A percentile compares a stretch with the other conserved stretches of the same genome.
Conservation (phyloP, 2,113 vertebrate species). For the Leptodactylus fuscus region DNA sequence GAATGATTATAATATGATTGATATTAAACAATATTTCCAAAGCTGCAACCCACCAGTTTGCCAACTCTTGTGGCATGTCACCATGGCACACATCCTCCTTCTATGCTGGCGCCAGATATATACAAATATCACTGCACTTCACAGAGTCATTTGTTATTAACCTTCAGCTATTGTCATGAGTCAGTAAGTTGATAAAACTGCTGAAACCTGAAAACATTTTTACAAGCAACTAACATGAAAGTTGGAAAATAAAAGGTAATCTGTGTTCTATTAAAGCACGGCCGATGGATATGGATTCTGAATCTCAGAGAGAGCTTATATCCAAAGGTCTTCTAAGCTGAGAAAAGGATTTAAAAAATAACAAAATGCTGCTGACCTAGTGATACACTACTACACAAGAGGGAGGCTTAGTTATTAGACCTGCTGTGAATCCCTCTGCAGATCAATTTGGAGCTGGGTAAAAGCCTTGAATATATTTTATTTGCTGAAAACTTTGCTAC, state of each 20-base stretch:
- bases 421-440: conserved; percentile 45
- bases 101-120: neutral
- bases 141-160: neutral
- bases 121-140: neutral
- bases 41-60: neutral
- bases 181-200: conserved; percentile 13
- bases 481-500: conserved; percentile 34
- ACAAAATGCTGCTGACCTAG: conserved; percentile 52
- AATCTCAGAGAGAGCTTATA: conserved; percentile 39
- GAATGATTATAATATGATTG: neutral
- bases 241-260: conserved; percentile 40
- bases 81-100: neutral
- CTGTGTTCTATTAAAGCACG: conserved; percentile 31
- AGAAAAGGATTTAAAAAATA: conserved; percentile 50
- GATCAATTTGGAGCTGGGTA: conserved; percentile 52
- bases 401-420: conserved; percentile 39
- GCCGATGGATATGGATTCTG: conserved; percentile 27
- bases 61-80: neutral
- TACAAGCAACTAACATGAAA: conserved; percentile 32
- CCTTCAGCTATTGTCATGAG: conserved; percentile 1
- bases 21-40: no score
- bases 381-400: conserved; percentile 38
- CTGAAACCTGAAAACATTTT: conserved; percentile 42
- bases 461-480: conserved; percentile 53
- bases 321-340: conserved; percentile 53